Base-by-base conservation (phyloP, 2,113 vertebrate genomes). In the Passer domesticus region DNA sequence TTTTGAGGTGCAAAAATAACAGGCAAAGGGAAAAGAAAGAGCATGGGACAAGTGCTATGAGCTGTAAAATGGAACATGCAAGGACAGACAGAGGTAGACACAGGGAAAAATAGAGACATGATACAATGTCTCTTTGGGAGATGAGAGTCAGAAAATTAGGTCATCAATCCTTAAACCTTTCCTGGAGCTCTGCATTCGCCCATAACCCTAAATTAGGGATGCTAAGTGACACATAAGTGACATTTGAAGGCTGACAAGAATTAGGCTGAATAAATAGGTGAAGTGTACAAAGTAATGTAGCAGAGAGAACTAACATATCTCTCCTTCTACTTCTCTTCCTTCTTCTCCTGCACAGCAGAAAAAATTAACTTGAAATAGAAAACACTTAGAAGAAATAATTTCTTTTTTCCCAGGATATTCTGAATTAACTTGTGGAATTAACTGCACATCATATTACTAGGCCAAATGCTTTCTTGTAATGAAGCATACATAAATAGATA, bases 61-160 rank as follows among this genome's bases (percentile, higher is more conserved):
- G 49, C 59, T 79, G 4, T 56, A 56, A 66, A 22, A 44, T 28
- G 11, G 44, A 81, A 60, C 27, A 10, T 31, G 46, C 27, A 87
- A 31, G 3, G 19, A 3, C 28, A 60, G 16, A 60, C 24, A 80
- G 70, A 73, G 3, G 9, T 30, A 52, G 46, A 63, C 0, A 0
- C 37, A 16, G 31, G 58, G 30, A 85, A 22, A 75, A 75, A 70
- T 3, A 92, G 21, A 41, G 12, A 72, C 13, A 11, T 66, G 16
- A 73, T 16, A 8, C 3, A 70, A 50, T 47, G 15, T 31, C 28
- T 69, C 43, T 39, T 43, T 5, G 44, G 11, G 30, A 82, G 15
- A 64, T 16, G 5, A 62, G 12, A 72, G 14, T 68, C 49, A 64
- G 27, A 19, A 89, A 52, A 69, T 60, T 37, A 77, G 28, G n/a